Conservation (phyloP, 2,888 invertebrate genomes). For the Aplocera efformata region DNA sequence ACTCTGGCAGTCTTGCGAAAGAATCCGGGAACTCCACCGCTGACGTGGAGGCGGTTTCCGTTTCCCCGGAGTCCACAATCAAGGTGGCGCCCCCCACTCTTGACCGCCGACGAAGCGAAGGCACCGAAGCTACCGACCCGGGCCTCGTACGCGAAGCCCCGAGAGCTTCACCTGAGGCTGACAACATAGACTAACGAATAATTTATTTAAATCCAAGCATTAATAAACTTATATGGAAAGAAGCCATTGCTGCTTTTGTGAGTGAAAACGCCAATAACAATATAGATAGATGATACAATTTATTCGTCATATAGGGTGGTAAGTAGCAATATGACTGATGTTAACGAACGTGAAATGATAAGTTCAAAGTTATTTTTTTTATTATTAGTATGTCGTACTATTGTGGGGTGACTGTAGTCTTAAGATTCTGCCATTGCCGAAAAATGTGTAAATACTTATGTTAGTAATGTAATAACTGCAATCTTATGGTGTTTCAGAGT, state of each 20-base stretch:
- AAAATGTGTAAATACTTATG: slow-evolving; percentile 66
- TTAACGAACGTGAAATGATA: slow-evolving; percentile 35
- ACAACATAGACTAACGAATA: slow-evolving; percentile 60
- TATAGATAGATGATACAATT: slow-evolving; percentile 33
- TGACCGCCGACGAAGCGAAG: slow-evolving; percentile 54
- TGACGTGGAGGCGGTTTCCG: slow-evolving; percentile 31
- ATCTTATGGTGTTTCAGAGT: slow-evolving; percentile 49
- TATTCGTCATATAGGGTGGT: slow-evolving; percentile 24
- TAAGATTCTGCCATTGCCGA: slow-evolving; percentile 60
- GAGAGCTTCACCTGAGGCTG: slow-evolving; percentile 58
- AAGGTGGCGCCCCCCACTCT: slow-evolving; percentile 30
- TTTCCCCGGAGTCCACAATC: background rate
- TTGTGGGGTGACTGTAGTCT: slow-evolving; percentile 60
- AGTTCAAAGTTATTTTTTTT: slow-evolving; percentile 33
- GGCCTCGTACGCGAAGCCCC: slow-evolving; percentile 32
- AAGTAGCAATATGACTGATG: slow-evolving; percentile 38
- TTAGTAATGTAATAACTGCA: slow-evolving; percentile 37
- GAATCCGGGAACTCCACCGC: slow-evolving; percentile 37
- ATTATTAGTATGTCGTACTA: slow-evolving; percentile 42
- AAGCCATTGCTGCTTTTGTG: slow-evolving; percentile 48
- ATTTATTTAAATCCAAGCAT: slow-evolving; percentile 32
- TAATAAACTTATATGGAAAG: slow-evolving; percentile 20
- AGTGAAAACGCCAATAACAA: slow-evolving; percentile 31
- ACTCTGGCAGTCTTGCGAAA: slow-evolving; percentile 36
- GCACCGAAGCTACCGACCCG: slow-evolving; percentile 10